Percentiles rank a stretch among this genome's conserved stretches.
These are phyloP conservation scores for Halcyon leucocephala DNA, from an alignment of 2,797 vertebrate genomes.

Conservation along the genomic window DNA sequence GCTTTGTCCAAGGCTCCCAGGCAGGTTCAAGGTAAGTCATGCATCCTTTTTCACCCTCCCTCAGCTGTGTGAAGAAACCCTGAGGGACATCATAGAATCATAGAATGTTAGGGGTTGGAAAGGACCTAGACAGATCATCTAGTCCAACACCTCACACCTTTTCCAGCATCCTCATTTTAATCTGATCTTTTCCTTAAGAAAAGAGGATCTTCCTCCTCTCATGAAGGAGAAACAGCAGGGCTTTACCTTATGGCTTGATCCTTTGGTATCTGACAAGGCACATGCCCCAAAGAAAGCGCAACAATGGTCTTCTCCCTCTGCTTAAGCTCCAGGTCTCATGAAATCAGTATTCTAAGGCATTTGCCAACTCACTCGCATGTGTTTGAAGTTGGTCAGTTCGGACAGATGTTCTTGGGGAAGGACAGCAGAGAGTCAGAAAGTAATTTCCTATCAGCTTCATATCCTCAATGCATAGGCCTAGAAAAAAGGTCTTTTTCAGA, in stretches of 20 bases:
- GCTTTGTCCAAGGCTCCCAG: neutral
- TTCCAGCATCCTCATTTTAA: neutral
- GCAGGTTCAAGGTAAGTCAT: neutral
- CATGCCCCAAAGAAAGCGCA: neutral
- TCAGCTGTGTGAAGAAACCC: neutral
- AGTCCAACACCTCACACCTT: neutral
- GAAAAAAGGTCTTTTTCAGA: neutral
- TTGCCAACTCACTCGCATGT: neutral
- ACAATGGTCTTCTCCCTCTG: neutral
- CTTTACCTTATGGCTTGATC: neutral
- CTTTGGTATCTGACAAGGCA: neutral
- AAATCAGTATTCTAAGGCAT: neutral
- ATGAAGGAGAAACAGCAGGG: neutral
- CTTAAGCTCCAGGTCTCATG: neutral
- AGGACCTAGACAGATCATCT: too few relatives aligned
- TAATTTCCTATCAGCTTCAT: neutral
- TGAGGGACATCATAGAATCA: neutral
- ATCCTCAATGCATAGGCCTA: neutral
- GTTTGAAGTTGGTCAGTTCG: neutral
- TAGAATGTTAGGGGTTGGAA: too few relatives aligned
- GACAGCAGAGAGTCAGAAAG: neutral
- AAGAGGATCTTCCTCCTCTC: neutral
- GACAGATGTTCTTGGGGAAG: neutral
- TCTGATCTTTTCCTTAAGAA: neutral
- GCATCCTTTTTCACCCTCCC: neutral